Evolutionary conservation across 2,797 vertebrate species (phyloP).

Genomic region (Aeoliscus strigatus): DNA sequence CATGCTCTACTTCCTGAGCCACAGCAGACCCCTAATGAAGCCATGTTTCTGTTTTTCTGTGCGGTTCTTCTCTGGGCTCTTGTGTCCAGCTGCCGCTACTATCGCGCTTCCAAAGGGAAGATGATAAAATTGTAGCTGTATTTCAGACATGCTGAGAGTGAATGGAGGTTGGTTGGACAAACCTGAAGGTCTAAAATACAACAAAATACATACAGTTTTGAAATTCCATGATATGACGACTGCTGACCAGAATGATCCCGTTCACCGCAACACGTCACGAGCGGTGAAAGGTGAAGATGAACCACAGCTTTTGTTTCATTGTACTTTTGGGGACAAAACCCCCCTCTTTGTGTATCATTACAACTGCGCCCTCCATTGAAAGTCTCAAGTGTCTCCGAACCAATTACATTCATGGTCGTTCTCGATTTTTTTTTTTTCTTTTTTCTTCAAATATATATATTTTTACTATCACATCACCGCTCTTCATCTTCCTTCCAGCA

Average conservation of each 20-base stretch:
- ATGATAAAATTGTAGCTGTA: no score
- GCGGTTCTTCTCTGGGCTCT: no score
- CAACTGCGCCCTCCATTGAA: no score
- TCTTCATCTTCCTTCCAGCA: slow-evolving; percentile 9
- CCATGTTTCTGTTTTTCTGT: no score
- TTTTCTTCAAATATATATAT: no score
- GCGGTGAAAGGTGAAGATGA: slow-evolving; percentile 45
- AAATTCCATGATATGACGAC: no score
- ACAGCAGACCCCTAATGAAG: no score
- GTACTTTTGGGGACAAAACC: slow-evolving; percentile 51
- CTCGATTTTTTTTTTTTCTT: background rate
- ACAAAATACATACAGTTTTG: no score
- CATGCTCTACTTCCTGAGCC: background rate
- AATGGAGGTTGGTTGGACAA: background rate
- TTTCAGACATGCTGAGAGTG: slow-evolving; percentile 1
- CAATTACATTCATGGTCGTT: slow-evolving; percentile 9
- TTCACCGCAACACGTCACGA: slow-evolving; percentile 33
- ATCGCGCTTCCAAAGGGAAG: no score
- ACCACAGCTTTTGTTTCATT: slow-evolving; percentile 43
- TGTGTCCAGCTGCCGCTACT: no score
- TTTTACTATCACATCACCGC: background rate
- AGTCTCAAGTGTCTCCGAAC: background rate
- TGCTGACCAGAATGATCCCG: no score
- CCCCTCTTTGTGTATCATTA: no score
- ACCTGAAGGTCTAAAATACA: slow-evolving; percentile 7